Conservation (phyloP, 2,113 vertebrate genomes). For the Desmodus rotundus region DNA sequence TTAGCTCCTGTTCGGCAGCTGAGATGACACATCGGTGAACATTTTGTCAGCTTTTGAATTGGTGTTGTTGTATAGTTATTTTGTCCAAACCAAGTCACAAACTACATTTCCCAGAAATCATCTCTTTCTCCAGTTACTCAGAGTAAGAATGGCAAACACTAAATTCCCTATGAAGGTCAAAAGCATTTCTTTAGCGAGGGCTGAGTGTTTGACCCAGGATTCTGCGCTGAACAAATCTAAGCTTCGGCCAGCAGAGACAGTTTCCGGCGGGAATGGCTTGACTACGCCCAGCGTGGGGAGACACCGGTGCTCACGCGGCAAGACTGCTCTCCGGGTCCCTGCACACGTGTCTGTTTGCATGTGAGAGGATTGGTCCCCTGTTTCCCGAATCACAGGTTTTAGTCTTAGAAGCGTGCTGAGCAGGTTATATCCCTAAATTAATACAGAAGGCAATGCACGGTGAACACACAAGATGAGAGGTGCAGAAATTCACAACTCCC, state of each 20-base stretch:
- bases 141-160: neutral
- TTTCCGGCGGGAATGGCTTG: neutral
- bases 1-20: neutral
- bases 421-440: constrained; percentile 43
- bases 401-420: constrained; percentile 4
- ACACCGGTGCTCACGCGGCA: rapidly evolving
- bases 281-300: neutral
- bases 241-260: neutral
- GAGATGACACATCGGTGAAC: neutral
- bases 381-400: constrained; percentile 51
- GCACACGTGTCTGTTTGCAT: constrained; percentile 50
- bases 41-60: neutral
- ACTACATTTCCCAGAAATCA: neutral
- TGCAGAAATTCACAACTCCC: neutral
- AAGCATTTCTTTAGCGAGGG: neutral
- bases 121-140: neutral
- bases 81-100: neutral
- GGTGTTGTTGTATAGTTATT: neutral
- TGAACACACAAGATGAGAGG: neutral
- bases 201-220: neutral
- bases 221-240: neutral
- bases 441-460: constrained; percentile 45
- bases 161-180: neutral
- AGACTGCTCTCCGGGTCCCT: neutral
- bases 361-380: constrained; percentile 36